Conservation (phyloP, 2,797 vertebrate genomes). For the Podargus strigoides region DNA sequence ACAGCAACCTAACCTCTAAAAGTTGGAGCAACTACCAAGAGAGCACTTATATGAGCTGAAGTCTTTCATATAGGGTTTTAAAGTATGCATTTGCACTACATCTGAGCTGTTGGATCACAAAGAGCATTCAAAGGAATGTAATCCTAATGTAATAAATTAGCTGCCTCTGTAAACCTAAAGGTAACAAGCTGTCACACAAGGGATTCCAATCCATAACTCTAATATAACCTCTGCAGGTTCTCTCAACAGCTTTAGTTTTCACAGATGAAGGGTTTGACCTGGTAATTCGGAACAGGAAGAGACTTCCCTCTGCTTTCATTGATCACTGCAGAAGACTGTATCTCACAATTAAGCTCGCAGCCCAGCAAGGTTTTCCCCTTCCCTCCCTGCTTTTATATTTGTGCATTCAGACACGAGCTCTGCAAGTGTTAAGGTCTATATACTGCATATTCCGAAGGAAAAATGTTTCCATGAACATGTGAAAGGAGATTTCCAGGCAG, state of each 20-base stretch:
- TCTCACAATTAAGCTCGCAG: not conserved
- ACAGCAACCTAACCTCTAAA: not conserved
- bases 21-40: not conserved
- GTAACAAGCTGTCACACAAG: constrained; percentile 6
- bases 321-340: not conserved
- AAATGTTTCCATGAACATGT: not conserved
- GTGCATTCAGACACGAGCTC: not conserved
- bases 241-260: not conserved
- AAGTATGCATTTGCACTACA: not conserved
- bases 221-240: not conserved
- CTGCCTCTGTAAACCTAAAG: not conserved
- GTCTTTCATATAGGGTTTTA: not conserved
- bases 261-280: not conserved
- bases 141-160: not conserved
- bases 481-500: not conserved
- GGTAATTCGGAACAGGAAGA: not conserved
- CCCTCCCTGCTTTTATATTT: not conserved
- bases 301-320: not conserved
- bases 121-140: not conserved
- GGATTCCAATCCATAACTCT: not conserved
- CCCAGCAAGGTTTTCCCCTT: not conserved
- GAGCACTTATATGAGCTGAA: not conserved
- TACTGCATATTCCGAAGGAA: not conserved
- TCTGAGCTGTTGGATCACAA: not conserved
- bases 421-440: not conserved